Evolutionary conservation across 2,113 vertebrate species (phyloP), one percentile per base, ranked within the genome.

Genomic region (Phyllostomus hastatus): DNA sequence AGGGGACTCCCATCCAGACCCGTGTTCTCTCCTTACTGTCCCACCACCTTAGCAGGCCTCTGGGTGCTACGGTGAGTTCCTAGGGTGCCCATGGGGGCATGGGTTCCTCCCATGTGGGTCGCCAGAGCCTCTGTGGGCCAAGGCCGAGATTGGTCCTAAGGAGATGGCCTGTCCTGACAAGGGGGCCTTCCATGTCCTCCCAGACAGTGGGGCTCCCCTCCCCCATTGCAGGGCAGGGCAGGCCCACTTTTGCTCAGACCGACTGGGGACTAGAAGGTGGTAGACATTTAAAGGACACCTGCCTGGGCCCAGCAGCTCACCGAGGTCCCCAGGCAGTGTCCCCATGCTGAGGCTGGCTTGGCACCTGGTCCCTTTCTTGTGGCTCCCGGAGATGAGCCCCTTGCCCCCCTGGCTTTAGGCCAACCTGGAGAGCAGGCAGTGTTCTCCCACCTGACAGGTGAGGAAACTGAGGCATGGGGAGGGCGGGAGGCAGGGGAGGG

Each of bases 1-100:
- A 0, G 0, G 9, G 78, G 11, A 35, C 11, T 28, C 3, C 3
- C 10, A 33, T 28, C 20, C 5, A 7, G 50, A 26, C 24, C 28
- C 35, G 15, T 7, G 31, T 46, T 72, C 38, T 72, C 48, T 17
- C 24, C 46, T 76, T 28, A 38, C 28, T 19, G 16, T 26, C 33
- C 57, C 57, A 22, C 57, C 57, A 61, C 20, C 8, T 5, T 41
- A 66, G 41, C 38, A 22, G 67, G 38, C 15, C 0, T 2, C 52
- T 48, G 59, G 26, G 50, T 12, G 61, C 28, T 10, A 26, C 4
- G 1, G 31, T 19, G 17, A 15, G 28, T 24, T 12, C 66, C 20
- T 15, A 1, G 10, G 70, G 48, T 64, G 61, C 22, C 1, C 38
- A 9, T 10, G 1, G 48, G 59, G 28, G 35, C 4, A 5, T 3